phyloP scores from a whole-genome alignment of 2,797 vertebrate genomes.

The Danio tinwini region DNA sequence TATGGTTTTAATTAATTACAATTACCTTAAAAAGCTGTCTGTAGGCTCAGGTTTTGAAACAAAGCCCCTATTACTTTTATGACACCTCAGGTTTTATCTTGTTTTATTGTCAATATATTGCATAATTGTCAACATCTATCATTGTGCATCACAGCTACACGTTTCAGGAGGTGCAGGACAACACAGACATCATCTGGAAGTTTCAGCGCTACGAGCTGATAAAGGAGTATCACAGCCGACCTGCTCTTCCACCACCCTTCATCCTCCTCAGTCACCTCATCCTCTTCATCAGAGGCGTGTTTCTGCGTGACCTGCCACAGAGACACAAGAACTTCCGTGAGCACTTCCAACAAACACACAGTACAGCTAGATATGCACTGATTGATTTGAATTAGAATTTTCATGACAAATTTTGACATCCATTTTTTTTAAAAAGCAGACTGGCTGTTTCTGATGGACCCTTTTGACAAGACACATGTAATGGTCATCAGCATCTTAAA shows the following conservation, averaged over 20 bases:
- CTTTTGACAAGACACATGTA: too few relatives aligned
- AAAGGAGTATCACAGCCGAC: conserved; percentile 90
- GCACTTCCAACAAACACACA: conserved; percentile 52
- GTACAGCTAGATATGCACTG: background rate
- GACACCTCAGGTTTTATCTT: background rate
- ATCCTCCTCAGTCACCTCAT: conserved; percentile 91
- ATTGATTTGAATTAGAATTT: background rate
- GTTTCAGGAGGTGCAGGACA: conserved; percentile 93
- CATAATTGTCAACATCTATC: background rate
- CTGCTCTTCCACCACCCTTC: conserved; percentile 87
- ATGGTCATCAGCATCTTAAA: too few relatives aligned
- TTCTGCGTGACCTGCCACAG: conserved; percentile 68
- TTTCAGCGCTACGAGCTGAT: conserved; percentile 95
- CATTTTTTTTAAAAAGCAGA: too few relatives aligned
- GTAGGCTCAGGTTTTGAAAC: background rate
- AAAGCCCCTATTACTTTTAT: background rate
- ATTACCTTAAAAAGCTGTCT: too few relatives aligned
- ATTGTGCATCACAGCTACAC: conserved; percentile 85
- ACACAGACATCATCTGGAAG: conserved; percentile 97
- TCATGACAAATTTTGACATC: too few relatives aligned
- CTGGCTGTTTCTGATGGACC: too few relatives aligned
- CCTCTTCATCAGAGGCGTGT: conserved; percentile 75
- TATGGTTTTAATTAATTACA: too few relatives aligned
- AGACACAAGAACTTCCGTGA: conserved; percentile 84
- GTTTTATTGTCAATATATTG: background rate